Percentiles rank a stretch among this genome's conserved stretches.
phyloP scores from a whole-genome alignment of 35 echinoderm and acorn worm genomes.

The Heliocidaris erythrogramma region DNA sequence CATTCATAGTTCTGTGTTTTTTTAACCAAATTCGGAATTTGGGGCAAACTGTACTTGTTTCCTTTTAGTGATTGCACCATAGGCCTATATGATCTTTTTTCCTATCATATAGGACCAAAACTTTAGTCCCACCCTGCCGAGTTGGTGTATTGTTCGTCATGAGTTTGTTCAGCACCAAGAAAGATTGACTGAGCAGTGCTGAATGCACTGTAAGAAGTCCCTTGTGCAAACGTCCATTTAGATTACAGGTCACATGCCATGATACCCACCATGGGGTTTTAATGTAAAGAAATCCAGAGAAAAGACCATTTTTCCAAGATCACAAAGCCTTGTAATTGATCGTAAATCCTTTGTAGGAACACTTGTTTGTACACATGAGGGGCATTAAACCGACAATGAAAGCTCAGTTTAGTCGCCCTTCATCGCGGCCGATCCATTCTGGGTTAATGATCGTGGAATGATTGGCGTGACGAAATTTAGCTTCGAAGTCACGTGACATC shows the following conservation, averaged over 20 bases:
- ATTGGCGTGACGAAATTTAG: background rate
- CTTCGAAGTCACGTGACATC: background rate
- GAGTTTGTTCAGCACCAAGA: background rate
- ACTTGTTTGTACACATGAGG: background rate
- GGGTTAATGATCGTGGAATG: background rate
- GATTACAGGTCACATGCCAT: background rate
- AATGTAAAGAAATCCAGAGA: background rate
- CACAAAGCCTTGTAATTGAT: conserved; percentile 1
- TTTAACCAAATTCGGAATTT: background rate
- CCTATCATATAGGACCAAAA: background rate
- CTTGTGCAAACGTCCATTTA: conserved; percentile 4
- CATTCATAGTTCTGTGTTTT: too few species aligned
- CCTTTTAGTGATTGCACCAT: background rate
- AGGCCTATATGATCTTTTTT: background rate
- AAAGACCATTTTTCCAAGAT: background rate
- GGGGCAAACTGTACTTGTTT: background rate
- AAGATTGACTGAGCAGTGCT: background rate
- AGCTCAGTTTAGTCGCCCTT: background rate
- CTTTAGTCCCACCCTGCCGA: background rate
- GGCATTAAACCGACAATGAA: background rate
- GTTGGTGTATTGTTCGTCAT: background rate
- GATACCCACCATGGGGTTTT: background rate
- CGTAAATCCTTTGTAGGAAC: conserved; percentile 1
- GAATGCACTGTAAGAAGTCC: background rate
- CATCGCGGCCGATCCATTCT: background rate